Base-by-base conservation (phyloP, 37 sponge, comb jelly and placozoan species). In the Agelas oroides region DNA sequence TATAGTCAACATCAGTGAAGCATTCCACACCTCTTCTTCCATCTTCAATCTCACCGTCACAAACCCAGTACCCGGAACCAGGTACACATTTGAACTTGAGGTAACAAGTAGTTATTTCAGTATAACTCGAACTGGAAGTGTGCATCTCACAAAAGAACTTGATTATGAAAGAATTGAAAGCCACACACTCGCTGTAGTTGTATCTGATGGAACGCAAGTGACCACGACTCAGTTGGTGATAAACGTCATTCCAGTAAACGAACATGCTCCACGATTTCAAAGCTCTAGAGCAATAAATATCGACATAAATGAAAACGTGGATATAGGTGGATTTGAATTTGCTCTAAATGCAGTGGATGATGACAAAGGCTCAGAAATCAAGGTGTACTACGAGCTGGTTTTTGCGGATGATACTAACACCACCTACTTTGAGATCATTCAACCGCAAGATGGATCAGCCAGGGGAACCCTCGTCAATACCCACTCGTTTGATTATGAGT, bases 171-270 rank as follows among this genome's bases (percentile, higher is more conserved):
- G 21, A 0, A 36, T 20, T 5, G 52, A 20, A 27, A 28, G 11
- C 1, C 73, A 86, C 36, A 19, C 59, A 21, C 12, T 86, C 30
- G 27, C 63, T 19, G 56, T 86, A 18, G 23, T 36, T 23, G 23
- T 78, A 20, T 53, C 35, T 14, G 87, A 78, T 46, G 72, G 79
- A 5, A 0, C 28, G 0, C 24, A 71, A 16, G 12, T 11, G 2
- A 38, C 65, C 17, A 15, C 34, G 2, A 56, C 65, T n/a, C 39
- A 31, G 20, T 62, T 86, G 17, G n/a, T 35, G 1, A 39, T 86
- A 8, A 53, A 35, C 56, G 87, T 86, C n/a, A 71, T 53, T 52
- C 79, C 87, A 34, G 79, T 86, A 2, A 86, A 86, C 60, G 87
- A 86, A 32, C 38, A 72, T 53, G 54, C 87, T 30, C 87, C 87